Evolutionary conservation across 1,140 invertebrate genomes (phyloP), one percentile per base, ranked within the genome.

Genomic region (Drosophila mauritiana): DNA sequence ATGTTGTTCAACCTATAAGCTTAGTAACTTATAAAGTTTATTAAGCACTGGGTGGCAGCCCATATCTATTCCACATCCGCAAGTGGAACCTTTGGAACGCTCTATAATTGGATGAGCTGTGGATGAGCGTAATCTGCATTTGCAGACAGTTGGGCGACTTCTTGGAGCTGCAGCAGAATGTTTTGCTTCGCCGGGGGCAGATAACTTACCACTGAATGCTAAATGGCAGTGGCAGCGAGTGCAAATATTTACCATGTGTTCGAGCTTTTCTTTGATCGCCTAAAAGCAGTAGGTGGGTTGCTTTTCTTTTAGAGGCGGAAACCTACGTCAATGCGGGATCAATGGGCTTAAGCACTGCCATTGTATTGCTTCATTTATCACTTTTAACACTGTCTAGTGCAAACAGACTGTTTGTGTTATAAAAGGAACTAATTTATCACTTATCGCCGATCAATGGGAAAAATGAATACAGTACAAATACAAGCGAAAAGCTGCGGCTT

Each of bases 91-190:
- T 57, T 36, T 69, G 42, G 67, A 69, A 48, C 25, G 43, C 34
- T 27, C 68, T 70, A 70, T 57, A 70, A 70, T 48, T 70, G 68
- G 67, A 56, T 43, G 61, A 43, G 61, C 62, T 46, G 55, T 64
- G 61, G 55, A 27, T 65, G 59, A 42, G 27, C 51, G 43, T 57
- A 70, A 70, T 70, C 68, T 57, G 52, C 64, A 70, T 40, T 57
- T 57, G 13, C 64, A 70, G 68, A 70, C 68, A 70, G 65, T 70
- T 70, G 68, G 68, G 68, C 68, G 68, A 70, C 67, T 49, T 68
- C 51, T 56, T 40, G 39, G 12, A 68, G 63, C 65, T 27, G 37
- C 45, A 43, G 57, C 13, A 42, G 53, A 69, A 46, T 69, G 40
- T 31, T 15, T 54, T 48, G 22, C 11, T 22, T 11, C 17, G 25